phyloP scores from a whole-genome alignment of 37 sponge, comb jelly and placozoan species.

The Eunapius fragilis region DNA sequence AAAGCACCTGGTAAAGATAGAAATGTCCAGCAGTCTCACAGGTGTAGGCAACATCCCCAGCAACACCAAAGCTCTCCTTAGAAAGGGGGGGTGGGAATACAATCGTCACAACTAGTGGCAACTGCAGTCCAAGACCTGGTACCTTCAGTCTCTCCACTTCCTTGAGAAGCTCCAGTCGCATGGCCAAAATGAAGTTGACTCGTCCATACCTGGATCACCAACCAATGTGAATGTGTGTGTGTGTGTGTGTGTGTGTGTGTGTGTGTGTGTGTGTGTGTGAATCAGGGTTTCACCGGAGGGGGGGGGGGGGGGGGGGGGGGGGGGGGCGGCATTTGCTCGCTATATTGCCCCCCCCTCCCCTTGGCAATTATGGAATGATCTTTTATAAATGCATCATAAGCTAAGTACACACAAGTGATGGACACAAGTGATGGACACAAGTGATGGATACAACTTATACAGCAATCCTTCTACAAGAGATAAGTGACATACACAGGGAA shows the following conservation, averaged over 20 bases:
- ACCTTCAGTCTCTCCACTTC: conserved; percentile 96
- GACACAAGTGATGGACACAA: too few relatives aligned
- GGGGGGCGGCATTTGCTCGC: too few relatives aligned
- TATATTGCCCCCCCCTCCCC: too few relatives aligned
- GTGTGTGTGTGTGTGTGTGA: not conserved
- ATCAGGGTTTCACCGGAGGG: not conserved
- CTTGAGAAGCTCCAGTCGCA: conserved; percentile 89
- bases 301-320: too few relatives aligned
- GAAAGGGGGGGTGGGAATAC: not conserved
- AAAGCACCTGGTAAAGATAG: conserved; percentile 85
- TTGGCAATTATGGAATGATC: too few relatives aligned
- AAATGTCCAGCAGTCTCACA: conserved; percentile 99
- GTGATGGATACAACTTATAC: too few relatives aligned
- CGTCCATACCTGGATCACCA: conserved; percentile 80
- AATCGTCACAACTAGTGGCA: not conserved
- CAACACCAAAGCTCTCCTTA: conserved; percentile 87
- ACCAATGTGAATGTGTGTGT: not conserved
- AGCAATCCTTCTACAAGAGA: too few relatives aligned
- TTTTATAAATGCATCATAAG: too few relatives aligned
- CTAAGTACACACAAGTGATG: too few relatives aligned
- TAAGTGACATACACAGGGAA: too few relatives aligned
- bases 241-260: not conserved
- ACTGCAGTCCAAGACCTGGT: not conserved
- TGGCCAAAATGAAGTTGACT: conserved; percentile 97
- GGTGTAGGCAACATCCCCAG: conserved; percentile 98